phyloP scores from a whole-genome alignment of 2,888 invertebrate species.

The Bombylius major region DNA sequence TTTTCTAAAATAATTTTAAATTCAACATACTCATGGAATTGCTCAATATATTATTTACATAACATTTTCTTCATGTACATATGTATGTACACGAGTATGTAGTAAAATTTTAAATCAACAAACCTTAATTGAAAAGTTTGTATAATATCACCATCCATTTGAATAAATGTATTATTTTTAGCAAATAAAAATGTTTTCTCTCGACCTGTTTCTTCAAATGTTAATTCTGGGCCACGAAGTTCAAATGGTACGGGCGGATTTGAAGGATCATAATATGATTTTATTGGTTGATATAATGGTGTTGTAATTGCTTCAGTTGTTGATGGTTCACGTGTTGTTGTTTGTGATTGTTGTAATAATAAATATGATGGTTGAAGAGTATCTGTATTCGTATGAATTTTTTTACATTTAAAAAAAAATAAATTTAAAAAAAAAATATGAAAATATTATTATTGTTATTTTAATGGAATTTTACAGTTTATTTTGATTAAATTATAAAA shows the following conservation, averaged over 20 bases:
- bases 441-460: too few relatives aligned
- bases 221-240: conserved; percentile 63
- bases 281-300: conserved; percentile 11
- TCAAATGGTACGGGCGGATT: conserved; percentile 51
- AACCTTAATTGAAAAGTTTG: conserved; percentile 82
- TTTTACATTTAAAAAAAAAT: background rate
- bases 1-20: too few relatives aligned
- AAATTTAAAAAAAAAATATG: background rate
- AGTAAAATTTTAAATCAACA: conserved; percentile 15
- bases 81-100: too few relatives aligned
- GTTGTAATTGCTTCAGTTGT: conserved; percentile 34
- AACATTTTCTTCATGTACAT: too few relatives aligned
- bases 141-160: conserved; percentile 80
- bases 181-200: conserved; percentile 86
- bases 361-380: background rate
- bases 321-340: conserved; percentile 40
- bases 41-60: too few relatives aligned
- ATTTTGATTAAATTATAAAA: background rate
- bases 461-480: background rate
- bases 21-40: too few relatives aligned
- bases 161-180: conserved; percentile 80
- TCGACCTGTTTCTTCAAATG: conserved; percentile 74
- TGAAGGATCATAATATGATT: conserved; percentile 18
- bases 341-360: conserved; percentile 38
- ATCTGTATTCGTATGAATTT: background rate